Evolutionary conservation across 2,888 invertebrate genomes (phyloP).

Genomic region (Griposia aprilina): DNA sequence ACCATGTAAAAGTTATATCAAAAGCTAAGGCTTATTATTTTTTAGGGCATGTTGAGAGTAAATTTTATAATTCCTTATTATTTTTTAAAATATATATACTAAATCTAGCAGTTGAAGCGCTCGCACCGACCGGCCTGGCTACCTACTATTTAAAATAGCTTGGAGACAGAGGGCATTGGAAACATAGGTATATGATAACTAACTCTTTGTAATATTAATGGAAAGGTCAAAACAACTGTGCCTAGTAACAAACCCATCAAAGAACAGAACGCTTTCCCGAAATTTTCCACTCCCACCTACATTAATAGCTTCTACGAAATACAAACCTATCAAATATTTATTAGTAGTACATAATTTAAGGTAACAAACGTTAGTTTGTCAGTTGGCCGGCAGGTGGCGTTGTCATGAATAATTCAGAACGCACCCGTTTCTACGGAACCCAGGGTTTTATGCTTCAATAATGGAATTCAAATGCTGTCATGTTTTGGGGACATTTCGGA

Average conservation of each 20-base stretch:
- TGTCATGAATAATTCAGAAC: conserved; percentile 80
- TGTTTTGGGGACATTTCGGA: conserved; percentile 69
- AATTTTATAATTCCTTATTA: too few relatives aligned
- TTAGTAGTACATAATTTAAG: conserved; percentile 67
- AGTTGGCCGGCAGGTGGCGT: conserved; percentile 82
- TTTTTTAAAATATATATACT: too few relatives aligned
- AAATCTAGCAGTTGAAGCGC: too few relatives aligned
- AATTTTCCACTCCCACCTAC: conserved; percentile 33
- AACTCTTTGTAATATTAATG: background rate
- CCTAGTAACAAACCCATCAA: conserved; percentile 7
- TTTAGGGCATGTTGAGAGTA: too few relatives aligned
- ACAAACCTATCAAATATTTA: conserved; percentile 68
- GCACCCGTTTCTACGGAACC: conserved; percentile 67
- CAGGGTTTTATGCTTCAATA: conserved; percentile 69
- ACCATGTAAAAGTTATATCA: too few relatives aligned
- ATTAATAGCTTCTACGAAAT: conserved; percentile 40
- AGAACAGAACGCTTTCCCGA: conserved; percentile 20
- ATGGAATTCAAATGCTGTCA: conserved; percentile 72
- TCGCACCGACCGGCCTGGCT: too few relatives aligned
- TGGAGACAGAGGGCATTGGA: background rate
- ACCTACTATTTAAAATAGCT: background rate
- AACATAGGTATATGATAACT: background rate
- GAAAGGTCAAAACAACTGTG: background rate
- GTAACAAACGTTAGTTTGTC: conserved; percentile 78
- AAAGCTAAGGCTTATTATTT: too few relatives aligned